Evolutionary conservation across 2,113 vertebrate genomes (phyloP), one percentile per base, ranked within the genome.

Genomic region (Tachysurus fulvidraco): DNA sequence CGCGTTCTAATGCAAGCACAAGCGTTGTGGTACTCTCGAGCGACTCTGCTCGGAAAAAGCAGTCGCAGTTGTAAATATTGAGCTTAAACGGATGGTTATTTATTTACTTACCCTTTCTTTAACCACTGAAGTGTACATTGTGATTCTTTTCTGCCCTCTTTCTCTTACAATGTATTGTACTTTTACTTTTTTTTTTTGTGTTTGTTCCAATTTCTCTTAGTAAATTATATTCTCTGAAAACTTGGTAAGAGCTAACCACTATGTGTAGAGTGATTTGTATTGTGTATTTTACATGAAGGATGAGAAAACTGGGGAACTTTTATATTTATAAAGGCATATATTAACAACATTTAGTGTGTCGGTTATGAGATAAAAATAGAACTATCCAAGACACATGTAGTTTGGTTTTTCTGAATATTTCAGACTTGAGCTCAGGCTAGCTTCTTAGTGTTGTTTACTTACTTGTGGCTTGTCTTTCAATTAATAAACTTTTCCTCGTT

Each of bases 381-480:
- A 95, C 89, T 94, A 95, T 95, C 93, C 93, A 93, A 93, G 95
- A 96, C 94, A 96, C 95, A 95, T 95, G 94, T 96, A 96, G 95
- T 96, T 95, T 94, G 92, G 92, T 95, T 95, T 86, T 95, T 95
- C 95, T 96, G 95, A 96, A 96, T 95, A 96, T 96, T 96, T 96
- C 95, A 96, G 95, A 95, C 94, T 94, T 94, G 93, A 94, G 95
- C 95, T 96, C 95, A 96, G 95, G 95, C 95, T 96, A 96, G 95
- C 94, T 96, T 95, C 93, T 94, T 96, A 94, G 95, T 95, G 95
- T 95, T 92, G 94, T 95, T 95, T 95, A 94, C 94, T 95, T 94
- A 95, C 92, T 94, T 95, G 95, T 96, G 95, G 95, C 93, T 95
- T 92, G 95, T 96, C 94, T 95, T 96, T 95, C 93, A 94, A 94